Evolutionary conservation across 2,113 vertebrate genomes (phyloP), one percentile per base, ranked within the genome.

Genomic region (Xiphophorus hellerii): DNA sequence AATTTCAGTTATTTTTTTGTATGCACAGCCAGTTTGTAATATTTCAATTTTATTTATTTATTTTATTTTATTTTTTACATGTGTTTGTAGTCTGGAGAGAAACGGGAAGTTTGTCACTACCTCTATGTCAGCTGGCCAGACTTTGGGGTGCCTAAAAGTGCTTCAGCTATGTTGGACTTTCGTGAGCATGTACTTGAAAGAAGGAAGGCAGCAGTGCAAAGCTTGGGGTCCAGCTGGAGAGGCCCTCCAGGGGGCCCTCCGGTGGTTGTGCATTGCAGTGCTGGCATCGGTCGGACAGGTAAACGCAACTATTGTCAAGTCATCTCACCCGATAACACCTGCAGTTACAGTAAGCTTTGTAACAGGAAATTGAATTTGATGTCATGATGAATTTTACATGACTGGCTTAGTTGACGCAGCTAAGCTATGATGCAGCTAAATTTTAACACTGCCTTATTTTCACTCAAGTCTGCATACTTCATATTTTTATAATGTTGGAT

Each of bases 41-140:
- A 66, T 60, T 51, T 48, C 5, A 62, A 1, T 28, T 66, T n/a
- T 58, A 2, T 8, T 44, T 31, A 69, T 72, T 5, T 22, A 42
- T 15, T 11, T 13, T 33, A n/a, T 4, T 14, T 11, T 13, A 12
- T 37, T 4, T 8, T 67, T 5, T 39, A 0, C 61, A 61, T 25
- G 69, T 39, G 30, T 61, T 62, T 20, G 71, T 37, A 95, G 95
- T 94, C 95, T 30, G 92, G 93, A 22, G 94, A 95, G 82, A 93
- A 76, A 74, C 89, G 95, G 65, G 91, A 95, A 48, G 89, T 95
- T 58, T 93, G 80, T 62, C 95, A 95, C 90, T 95, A 94, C 89
- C 93, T 95, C 73, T 95, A 95, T 63, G 87, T 95, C 83, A 95
- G 95, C 91, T 95, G 95, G 95, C 95, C 95, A 10, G 95, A 95